These are phyloP conservation scores for Microhierax caerulescens DNA, from an alignment of 2,797 vertebrate species.

Conservation along the genomic window DNA sequence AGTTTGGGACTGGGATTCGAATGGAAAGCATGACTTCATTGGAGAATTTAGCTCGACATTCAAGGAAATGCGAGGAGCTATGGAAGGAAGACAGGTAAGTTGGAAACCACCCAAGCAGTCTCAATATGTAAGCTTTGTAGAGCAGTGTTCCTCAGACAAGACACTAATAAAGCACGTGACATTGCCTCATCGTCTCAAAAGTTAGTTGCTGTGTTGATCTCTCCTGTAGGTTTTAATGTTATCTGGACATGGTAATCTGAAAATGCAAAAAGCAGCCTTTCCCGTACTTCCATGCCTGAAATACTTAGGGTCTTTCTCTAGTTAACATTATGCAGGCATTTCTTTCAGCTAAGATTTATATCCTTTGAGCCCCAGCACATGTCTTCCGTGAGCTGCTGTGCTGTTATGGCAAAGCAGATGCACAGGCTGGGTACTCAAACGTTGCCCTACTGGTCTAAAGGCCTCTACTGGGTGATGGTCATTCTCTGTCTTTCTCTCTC, in stretches of 20 bases:
- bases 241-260: neutral
- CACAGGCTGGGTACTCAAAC: neutral
- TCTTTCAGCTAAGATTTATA: neutral
- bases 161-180: neutral
- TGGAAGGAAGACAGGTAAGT: constrained; percentile 94
- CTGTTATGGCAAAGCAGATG: neutral
- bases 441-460: neutral
- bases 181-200: neutral
- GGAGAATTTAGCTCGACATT: constrained; percentile 95
- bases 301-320: neutral
- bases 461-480: neutral
- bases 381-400: neutral
- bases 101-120: neutral
- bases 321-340: neutral
- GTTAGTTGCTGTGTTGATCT: neutral
- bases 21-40: constrained; percentile 98
- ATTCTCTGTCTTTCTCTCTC: neutral
- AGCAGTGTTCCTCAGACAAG: neutral
- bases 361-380: neutral
- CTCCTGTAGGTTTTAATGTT: neutral
- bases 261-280: neutral
- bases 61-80: constrained; percentile 91
- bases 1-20: constrained; percentile 99
- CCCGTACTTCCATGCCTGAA: neutral
- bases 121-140: neutral